Conservation (phyloP, 2,797 vertebrate species). For the Poeciliopsis infans region DNA sequence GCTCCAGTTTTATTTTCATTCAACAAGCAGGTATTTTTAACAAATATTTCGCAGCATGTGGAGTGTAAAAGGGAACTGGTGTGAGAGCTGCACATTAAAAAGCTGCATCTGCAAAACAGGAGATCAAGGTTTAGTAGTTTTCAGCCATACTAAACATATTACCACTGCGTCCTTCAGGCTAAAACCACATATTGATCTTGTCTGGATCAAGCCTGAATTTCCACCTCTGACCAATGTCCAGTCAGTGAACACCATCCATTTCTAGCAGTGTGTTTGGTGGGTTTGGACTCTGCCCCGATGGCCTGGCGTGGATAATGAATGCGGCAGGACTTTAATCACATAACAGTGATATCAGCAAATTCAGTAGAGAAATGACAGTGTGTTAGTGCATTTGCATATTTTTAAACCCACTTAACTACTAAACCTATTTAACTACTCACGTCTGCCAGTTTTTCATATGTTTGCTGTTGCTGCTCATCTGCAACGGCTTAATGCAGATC, state of each 20-base stretch:
- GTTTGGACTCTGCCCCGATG: constrained; percentile 32
- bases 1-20: neutral
- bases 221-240: constrained; percentile 47
- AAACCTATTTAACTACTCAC: constrained; percentile 13
- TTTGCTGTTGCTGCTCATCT: constrained; percentile 28
- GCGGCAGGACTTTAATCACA: constrained; percentile 36
- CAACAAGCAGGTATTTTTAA: neutral
- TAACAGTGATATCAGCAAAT: constrained; percentile 19
- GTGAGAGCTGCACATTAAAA: neutral
- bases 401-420: constrained; percentile 18
- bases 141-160: constrained; percentile 22
- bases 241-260: constrained; percentile 40
- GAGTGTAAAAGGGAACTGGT: neutral
- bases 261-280: constrained; percentile 36
- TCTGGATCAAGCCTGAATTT: constrained; percentile 56
- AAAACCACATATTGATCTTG: constrained; percentile 54
- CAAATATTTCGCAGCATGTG: neutral
- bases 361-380: constrained; percentile 23
- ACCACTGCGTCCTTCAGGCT: constrained; percentile 36
- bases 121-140: constrained; percentile 20
- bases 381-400: neutral
- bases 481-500: constrained; percentile 26
- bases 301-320: neutral
- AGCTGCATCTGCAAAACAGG: neutral
- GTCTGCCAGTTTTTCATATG: constrained; percentile 14